Evolutionary conservation across 2,113 vertebrate genomes (phyloP).

Genomic region (Collichthys lucidus): DNA sequence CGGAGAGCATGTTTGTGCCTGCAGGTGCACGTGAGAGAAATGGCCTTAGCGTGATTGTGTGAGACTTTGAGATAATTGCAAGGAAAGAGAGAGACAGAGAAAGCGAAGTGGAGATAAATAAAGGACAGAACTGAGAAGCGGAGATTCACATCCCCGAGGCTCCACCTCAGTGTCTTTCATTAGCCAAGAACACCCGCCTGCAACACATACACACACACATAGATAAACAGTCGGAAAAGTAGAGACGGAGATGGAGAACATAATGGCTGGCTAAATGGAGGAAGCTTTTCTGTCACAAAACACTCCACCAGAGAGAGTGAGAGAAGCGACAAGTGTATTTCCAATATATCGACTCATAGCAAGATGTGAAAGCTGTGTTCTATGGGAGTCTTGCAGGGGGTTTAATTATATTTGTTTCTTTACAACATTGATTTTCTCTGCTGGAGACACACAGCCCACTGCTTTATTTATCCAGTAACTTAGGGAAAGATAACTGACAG

Average conservation of each 20-base stretch:
- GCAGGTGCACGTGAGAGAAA: constrained; percentile 47
- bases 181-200: constrained; percentile 57
- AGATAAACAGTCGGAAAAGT: not conserved
- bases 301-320: constrained; percentile 23
- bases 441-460: constrained; percentile 10
- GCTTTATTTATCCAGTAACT: constrained; percentile 3
- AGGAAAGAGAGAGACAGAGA: constrained; percentile 5
- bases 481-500: constrained; percentile 21
- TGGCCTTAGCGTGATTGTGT: constrained; percentile 1
- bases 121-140: constrained; percentile 22
- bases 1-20: constrained; percentile 18
- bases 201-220: constrained; percentile 6
- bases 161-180: constrained; percentile 55
- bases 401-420: constrained; percentile 22
- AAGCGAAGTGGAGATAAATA: constrained; percentile 30
- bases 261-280: constrained; percentile 66
- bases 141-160: constrained; percentile 32
- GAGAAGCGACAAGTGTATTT: constrained; percentile 27
- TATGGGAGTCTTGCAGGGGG: constrained; percentile 8
- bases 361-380: constrained; percentile 27
- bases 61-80: constrained; percentile 22
- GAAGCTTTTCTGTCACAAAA: constrained; percentile 34
- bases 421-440: constrained; percentile 29
- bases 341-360: constrained; percentile 28
- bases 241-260: constrained; percentile 21